Evolutionary conservation across 2,888 invertebrate genomes (phyloP).

Genomic region (Epinotia ramella): DNA sequence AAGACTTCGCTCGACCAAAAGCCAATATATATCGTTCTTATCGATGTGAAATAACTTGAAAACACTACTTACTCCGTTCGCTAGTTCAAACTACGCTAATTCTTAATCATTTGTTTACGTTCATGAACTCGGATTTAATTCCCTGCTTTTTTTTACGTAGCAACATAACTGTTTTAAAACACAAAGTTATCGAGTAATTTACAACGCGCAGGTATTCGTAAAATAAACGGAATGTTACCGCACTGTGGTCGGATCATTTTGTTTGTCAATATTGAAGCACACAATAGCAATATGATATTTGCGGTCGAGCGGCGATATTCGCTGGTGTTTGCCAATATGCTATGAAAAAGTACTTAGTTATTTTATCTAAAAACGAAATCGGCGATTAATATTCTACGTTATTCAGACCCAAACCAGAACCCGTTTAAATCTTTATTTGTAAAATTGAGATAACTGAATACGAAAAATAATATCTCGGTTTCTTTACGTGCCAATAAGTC

Average conservation of each 20-base stretch:
- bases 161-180: not conserved
- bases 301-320: conserved; percentile 31
- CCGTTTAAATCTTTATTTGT: not conserved
- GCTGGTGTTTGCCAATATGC: conserved; percentile 7
- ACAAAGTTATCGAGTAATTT: conserved; percentile 23
- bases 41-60: too few species aligned
- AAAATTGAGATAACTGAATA: too few species aligned
- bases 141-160: not conserved
- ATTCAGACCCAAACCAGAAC: not conserved
- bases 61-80: too few species aligned
- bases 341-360: not conserved
- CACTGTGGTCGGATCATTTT: conserved; percentile 37
- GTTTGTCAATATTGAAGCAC: conserved; percentile 43
- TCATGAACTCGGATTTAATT: too few species aligned
- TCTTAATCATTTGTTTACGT: too few species aligned
- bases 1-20: too few species aligned
- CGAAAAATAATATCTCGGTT: not conserved
- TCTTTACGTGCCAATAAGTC: not conserved
- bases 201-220: conserved; percentile 15
- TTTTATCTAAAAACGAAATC: not conserved
- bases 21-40: too few species aligned
- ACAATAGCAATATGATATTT: conserved; percentile 43
- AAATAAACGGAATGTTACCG: conserved; percentile 38
- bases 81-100: too few species aligned
- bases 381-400: not conserved